Evolutionary conservation across 1,140 invertebrate genomes (phyloP).

Genomic region (Drosophila orena): DNA sequence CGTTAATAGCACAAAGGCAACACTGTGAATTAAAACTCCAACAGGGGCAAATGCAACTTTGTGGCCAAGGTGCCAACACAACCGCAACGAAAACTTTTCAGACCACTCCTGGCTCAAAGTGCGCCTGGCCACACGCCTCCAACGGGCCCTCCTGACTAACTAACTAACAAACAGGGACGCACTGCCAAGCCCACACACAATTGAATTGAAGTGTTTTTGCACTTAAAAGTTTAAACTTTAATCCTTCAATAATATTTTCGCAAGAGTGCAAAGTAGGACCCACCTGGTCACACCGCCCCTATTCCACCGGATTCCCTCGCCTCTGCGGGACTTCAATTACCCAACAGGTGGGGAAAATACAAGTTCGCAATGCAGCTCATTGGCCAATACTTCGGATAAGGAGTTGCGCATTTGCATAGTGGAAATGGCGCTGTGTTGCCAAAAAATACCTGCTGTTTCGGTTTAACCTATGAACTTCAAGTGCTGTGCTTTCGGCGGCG

Average conservation of each 20-base stretch:
- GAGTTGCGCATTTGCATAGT: constrained; percentile 57
- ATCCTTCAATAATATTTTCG: constrained; percentile 81
- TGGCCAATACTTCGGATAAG: constrained; percentile 35
- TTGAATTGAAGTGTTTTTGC: constrained; percentile 80
- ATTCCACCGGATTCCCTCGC: neutral
- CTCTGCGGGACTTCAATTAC: constrained; percentile 57
- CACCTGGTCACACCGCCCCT: constrained; percentile 26
- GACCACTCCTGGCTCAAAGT: constrained; percentile 62
- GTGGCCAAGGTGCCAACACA: constrained; percentile 58
- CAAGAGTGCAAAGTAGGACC: constrained; percentile 70
- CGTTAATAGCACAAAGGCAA: neutral
- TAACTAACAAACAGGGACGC: constrained; percentile 17
- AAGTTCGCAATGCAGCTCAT: constrained; percentile 31
- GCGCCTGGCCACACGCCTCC: constrained; percentile 53
- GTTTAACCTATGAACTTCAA: constrained; percentile 14
- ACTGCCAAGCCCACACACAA: constrained; percentile 46
- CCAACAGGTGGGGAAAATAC: constrained; percentile 31
- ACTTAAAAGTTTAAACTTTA: constrained; percentile 82
- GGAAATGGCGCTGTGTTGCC: constrained; percentile 15
- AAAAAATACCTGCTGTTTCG: neutral
- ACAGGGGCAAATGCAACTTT: constrained; percentile 52
- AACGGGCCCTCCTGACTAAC: constrained; percentile 20
- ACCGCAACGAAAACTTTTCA: constrained; percentile 66
- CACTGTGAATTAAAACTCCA: constrained; percentile 1
- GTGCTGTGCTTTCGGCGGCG: neutral